phyloP scores from a whole-genome alignment of 2,888 invertebrate species.

The Phania funesta region DNA sequence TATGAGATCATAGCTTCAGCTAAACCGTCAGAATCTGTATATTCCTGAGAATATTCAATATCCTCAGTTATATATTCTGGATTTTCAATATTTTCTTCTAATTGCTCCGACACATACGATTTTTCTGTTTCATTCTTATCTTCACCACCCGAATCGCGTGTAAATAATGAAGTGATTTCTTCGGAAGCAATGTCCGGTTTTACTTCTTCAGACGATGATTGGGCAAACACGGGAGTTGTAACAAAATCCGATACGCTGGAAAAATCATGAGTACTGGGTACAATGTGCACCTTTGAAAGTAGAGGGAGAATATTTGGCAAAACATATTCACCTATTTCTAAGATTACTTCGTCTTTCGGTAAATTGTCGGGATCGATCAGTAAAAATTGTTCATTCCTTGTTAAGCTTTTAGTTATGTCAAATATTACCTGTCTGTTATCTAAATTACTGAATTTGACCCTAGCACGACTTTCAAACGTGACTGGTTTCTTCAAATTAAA shows the following conservation, averaged over 20 bases:
- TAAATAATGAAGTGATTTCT: no score
- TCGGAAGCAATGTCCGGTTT: no score
- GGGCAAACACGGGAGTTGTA: slow-evolving; percentile 10
- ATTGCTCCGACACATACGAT: no score
- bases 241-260: slow-evolving; percentile 44
- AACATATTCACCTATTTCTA: slow-evolving; percentile 18
- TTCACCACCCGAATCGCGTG: no score
- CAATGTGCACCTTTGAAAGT: slow-evolving; percentile 20
- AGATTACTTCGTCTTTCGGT: slow-evolving; percentile 4
- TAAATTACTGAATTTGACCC: neutral
- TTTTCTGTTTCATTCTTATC: no score
- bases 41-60: no score
- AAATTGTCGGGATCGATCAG: slow-evolving; percentile 39
- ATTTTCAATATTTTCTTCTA: no score
- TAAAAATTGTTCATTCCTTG: slow-evolving; percentile 22
- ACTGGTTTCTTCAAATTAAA: neutral
- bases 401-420: slow-evolving; percentile 30
- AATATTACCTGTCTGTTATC: neutral
- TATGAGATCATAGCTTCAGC: no score
- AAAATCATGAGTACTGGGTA: slow-evolving; percentile 66
- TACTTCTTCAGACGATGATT: slow-evolving; percentile 23
- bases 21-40: no score
- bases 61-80: no score
- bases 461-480: neutral
- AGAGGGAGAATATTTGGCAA: neutral